A percentile compares a stretch with the other conserved stretches of the same genome.
These are phyloP conservation scores for Mustelus asterias DNA, from an alignment of 2,113 vertebrate species.

Conservation along the genomic window DNA sequence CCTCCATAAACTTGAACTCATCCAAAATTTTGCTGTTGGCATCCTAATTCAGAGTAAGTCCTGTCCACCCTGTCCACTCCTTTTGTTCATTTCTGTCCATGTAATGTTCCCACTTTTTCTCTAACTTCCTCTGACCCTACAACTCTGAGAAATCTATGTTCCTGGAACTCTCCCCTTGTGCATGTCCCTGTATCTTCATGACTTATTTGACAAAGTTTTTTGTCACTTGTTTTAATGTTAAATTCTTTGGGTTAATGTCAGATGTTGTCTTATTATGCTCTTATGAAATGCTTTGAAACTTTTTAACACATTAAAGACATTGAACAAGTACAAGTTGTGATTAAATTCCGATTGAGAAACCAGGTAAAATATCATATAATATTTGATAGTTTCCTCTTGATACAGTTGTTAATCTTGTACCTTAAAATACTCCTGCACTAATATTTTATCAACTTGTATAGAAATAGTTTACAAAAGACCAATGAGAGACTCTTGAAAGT, in stretches of 20 bases:
- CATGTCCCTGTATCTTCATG: neutral
- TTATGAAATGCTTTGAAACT: neutral
- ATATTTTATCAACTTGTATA: constrained; percentile 43
- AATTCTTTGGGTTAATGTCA: neutral
- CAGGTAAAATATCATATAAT: neutral
- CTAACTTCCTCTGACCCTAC: neutral
- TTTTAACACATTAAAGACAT: neutral
- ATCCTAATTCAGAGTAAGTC: neutral
- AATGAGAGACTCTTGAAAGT: constrained; percentile 77
- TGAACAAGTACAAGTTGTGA: neutral
- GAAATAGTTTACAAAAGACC: constrained; percentile 63
- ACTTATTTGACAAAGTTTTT: neutral
- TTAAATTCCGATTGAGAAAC: neutral
- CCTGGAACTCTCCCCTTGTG: neutral
- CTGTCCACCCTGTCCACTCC: neutral
- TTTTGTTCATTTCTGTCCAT: neutral
- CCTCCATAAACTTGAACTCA: neutral
- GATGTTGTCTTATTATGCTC: neutral
- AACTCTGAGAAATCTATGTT: neutral
- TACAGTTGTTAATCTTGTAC: neutral
- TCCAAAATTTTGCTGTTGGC: neutral
- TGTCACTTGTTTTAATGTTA: neutral
- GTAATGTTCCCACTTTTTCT: neutral
- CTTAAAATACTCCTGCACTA: constrained; percentile 40
- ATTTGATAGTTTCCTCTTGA: neutral